These are phyloP conservation scores for Rhamnusium bicolor DNA, from an alignment of 2,888 invertebrate genomes.

Conservation along the genomic window DNA sequence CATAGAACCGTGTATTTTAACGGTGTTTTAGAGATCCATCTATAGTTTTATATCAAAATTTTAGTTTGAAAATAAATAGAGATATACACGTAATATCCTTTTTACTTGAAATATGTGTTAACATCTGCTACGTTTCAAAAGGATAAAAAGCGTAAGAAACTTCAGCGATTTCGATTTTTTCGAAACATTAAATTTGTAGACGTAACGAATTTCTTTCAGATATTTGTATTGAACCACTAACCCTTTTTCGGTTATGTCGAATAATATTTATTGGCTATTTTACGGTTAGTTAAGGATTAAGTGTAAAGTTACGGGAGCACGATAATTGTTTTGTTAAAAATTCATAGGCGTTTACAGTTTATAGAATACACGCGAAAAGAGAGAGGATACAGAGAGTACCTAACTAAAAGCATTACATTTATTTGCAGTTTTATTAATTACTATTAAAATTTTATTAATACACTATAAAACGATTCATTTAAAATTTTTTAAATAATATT, in stretches of 20 bases:
- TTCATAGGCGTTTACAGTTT: slow-evolving; percentile 27
- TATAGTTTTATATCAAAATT: too few relatives aligned
- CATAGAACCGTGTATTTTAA: too few relatives aligned
- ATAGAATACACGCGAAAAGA: not conserved
- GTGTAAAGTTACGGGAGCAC: slow-evolving; percentile 14
- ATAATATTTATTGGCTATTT: slow-evolving; percentile 57
- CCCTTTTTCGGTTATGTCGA: slow-evolving; percentile 57
- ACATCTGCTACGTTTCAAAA: slow-evolving; percentile 46
- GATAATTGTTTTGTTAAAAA: slow-evolving; percentile 38
- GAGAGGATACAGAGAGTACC: too few relatives aligned
- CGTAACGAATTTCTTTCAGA: slow-evolving; percentile 60
- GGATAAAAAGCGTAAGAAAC: slow-evolving; percentile 44
- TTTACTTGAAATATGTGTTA: slow-evolving; percentile 6
- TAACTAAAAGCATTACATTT: too few relatives aligned
- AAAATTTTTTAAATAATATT: too few relatives aligned
- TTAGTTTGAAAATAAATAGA: not conserved
- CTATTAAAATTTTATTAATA: too few relatives aligned
- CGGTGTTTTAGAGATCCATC: too few relatives aligned
- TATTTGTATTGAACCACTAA: slow-evolving; percentile 56
- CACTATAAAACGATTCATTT: too few relatives aligned
- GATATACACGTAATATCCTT: not conserved
- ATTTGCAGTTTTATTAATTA: too few relatives aligned
- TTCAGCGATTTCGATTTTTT: slow-evolving; percentile 53
- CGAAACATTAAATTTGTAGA: slow-evolving; percentile 61
- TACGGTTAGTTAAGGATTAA: slow-evolving; percentile 43